phyloP scores from a whole-genome alignment of 2,888 invertebrate species.

The Drosophila leonis region DNA sequence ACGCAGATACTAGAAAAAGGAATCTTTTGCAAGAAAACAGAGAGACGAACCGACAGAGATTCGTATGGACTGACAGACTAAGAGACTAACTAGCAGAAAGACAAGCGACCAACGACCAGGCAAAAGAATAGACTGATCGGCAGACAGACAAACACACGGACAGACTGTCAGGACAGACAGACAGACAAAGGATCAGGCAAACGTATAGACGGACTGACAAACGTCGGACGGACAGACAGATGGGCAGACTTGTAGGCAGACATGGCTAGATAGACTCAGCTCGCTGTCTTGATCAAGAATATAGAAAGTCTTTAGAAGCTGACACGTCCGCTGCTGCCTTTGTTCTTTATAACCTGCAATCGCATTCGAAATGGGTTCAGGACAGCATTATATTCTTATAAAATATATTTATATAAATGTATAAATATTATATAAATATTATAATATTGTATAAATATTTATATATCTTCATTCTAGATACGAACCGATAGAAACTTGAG shows the following conservation, averaged over 20 bases:
- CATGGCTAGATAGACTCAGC: background rate
- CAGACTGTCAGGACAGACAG: background rate
- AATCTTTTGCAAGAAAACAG: too few species aligned
- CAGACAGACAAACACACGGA: background rate
- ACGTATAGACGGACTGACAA: too few species aligned
- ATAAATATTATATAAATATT: background rate
- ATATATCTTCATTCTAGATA: background rate
- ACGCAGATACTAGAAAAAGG: too few species aligned
- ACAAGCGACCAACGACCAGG: too few species aligned
- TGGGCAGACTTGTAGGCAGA: background rate
- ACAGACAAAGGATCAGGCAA: background rate
- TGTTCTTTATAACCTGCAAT: background rate
- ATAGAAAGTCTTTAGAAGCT: too few species aligned
- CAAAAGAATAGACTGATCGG: background rate
- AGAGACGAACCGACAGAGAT: too few species aligned
- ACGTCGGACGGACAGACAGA: background rate
- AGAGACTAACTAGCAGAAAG: too few species aligned
- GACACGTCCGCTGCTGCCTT: too few species aligned
- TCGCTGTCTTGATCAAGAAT: background rate
- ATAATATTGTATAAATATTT: too few species aligned
- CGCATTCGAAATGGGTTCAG: background rate
- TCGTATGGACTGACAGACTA: too few species aligned
- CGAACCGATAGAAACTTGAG: slow-evolving; percentile 68
- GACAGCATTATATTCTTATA: background rate
- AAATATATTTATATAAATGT: background rate